These are phyloP conservation scores for Lutjanus argentimaculatus DNA, from an alignment of 2,797 vertebrate genomes.

Conservation along the genomic window DNA sequence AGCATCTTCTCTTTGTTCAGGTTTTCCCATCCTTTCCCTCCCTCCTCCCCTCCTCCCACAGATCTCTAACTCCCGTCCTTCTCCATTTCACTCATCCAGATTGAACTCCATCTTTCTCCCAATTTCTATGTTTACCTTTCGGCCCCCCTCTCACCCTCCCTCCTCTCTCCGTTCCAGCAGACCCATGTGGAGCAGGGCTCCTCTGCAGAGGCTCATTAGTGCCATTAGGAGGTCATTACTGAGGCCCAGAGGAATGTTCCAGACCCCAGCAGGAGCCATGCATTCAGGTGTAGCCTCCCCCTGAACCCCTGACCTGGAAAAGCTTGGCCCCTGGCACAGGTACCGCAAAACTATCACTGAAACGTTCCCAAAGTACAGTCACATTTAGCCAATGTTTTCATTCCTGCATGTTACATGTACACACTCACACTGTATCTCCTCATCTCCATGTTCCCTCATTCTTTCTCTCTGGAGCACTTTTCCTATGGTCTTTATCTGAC, in stretches of 20 bases:
- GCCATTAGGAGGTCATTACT: constrained; percentile 81
- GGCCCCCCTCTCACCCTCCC: background rate
- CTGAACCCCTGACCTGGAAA: constrained; percentile 64
- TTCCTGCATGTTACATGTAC: constrained; percentile 13
- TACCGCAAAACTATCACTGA: constrained; percentile 12
- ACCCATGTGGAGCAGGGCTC: constrained; percentile 51
- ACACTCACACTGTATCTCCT: constrained; percentile 10
- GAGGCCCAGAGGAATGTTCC: constrained; percentile 75
- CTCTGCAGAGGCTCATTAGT: constrained; percentile 76
- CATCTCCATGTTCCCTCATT: constrained; percentile 39
- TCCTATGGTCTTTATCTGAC: constrained; percentile 44
- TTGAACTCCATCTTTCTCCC: constrained; percentile 43
- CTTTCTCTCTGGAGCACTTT: constrained; percentile 20
- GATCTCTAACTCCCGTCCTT: constrained; percentile 19
- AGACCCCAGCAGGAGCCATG: constrained; percentile 58
- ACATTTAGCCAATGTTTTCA: constrained; percentile 2
- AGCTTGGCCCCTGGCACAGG: constrained; percentile 28
- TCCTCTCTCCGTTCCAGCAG: background rate
- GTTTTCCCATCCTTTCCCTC: constrained; percentile 28
- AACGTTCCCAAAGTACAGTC: constrained; percentile 1
- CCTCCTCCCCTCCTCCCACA: constrained; percentile 33
- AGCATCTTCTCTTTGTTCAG: constrained; percentile 16
- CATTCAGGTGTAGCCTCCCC: constrained; percentile 70
- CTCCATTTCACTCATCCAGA: constrained; percentile 53
- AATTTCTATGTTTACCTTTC: constrained; percentile 65